Evolutionary conservation across 2,888 invertebrate genomes (phyloP), one percentile per base, ranked within the genome.

Genomic region (Ophraella communa): DNA sequence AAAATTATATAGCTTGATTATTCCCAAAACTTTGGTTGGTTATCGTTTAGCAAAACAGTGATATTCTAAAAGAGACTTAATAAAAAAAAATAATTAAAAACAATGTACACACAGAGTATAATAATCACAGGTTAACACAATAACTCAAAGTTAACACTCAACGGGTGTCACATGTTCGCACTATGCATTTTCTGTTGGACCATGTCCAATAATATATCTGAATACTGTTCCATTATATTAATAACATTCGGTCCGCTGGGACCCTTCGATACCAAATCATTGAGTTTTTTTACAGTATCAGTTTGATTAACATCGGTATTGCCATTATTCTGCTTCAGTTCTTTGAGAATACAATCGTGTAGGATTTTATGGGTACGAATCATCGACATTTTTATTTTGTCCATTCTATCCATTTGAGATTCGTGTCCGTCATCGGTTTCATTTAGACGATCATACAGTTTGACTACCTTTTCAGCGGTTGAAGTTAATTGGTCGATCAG

Each of bases 401-500:
- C 84, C 27, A 82, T 81, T 67, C 83, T 71, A 24, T 73, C 75
- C 11, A 75, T 66, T 49, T 73, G 75, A 39, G 73, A 64, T 60
- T 76, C 75, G 14, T 69, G 66, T n/a, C 75, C 73, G 24, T 72
- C 73, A 14, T 73, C 76, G 20, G 64, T 67, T 51, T 76, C 76
- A 54, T 70, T 75, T 14, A 91, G 80, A 60, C 88, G 86, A 64
- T 89, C 86, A 80, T 91, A 91, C 53, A 92, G 83, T 78, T 89
- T 88, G 2, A 89, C 89, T 44, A 91, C 89, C 74, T 89, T 89
- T 71, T 88, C 86, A 2, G 91, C 89, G 0, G 91, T 88, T 70
- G 85, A 84, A 7, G 88, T 89, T 66, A 91, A 80, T 78, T 86
- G 84, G 68, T 86, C 85, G 55, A 88, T 87, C 7, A 77, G 72